Evolutionary conservation across 2,797 vertebrate species (phyloP).

Genomic region (Sparus aurata): DNA sequence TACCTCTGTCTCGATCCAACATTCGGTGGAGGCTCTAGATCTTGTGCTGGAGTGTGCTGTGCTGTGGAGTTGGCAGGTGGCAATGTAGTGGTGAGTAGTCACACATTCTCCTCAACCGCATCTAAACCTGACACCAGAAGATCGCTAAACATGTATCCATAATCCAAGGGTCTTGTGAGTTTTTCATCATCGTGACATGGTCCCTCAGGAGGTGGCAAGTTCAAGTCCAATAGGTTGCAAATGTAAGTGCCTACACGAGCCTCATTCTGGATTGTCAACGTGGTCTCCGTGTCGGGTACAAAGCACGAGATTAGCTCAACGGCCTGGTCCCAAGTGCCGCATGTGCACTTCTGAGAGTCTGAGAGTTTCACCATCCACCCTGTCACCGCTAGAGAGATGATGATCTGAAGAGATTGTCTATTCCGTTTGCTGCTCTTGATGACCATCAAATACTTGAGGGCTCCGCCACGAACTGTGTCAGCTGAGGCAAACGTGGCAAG

Average conservation of each 20-base stretch:
- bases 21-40: slow-evolving; percentile 22
- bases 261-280: background rate
- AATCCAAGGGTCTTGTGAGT: background rate
- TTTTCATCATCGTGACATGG: no score
- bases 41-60: slow-evolving; percentile 19
- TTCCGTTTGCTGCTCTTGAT: background rate
- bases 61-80: slow-evolving; percentile 1
- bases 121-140: background rate
- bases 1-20: slow-evolving; percentile 27
- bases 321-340: background rate
- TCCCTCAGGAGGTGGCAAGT: rapidly evolving
- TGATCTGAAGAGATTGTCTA: background rate
- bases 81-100: slow-evolving; percentile 11
- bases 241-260: background rate
- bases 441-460: background rate
- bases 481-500: background rate
- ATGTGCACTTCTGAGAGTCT: background rate
- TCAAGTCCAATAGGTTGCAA: background rate
- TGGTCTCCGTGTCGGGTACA: background rate
- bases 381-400: background rate
- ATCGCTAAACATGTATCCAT: background rate
- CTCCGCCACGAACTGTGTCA: background rate
- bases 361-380: background rate
- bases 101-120: no score
- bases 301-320: background rate